Conservation (phyloP, 2,113 vertebrate species). For the Coreoperca whiteheadi region DNA sequence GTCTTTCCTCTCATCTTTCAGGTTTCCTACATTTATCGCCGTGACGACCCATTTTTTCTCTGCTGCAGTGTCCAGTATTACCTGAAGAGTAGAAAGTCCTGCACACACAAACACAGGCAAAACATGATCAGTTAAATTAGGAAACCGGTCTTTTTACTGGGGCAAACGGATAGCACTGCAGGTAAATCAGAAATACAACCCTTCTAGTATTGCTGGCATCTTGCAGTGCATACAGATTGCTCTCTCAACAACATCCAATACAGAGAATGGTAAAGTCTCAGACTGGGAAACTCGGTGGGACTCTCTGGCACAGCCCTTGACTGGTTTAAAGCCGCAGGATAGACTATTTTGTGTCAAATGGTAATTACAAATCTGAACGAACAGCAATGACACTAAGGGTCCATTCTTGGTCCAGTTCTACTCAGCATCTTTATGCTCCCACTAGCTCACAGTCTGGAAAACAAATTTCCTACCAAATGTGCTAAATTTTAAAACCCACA, state of each 20-base stretch:
- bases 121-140: background rate
- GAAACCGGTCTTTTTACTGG: background rate
- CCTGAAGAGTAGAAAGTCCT: slow-evolving; percentile 96
- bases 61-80: slow-evolving; percentile 95
- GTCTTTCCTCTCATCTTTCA: slow-evolving; percentile 97
- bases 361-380: background rate
- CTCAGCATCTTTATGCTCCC: background rate
- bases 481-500: background rate
- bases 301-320: background rate
- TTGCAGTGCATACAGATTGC: background rate
- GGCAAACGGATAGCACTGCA: background rate
- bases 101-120: slow-evolving; percentile 30
- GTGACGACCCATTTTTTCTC: slow-evolving; percentile 98
- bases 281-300: background rate
- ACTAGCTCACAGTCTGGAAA: background rate
- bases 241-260: background rate
- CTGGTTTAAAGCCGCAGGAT: background rate
- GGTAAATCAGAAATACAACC: background rate
- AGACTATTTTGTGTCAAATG: background rate
- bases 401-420: background rate
- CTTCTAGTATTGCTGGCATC: background rate
- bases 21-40: slow-evolving; percentile 97
- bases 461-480: background rate
- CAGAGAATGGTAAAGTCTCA: background rate
- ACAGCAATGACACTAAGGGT: background rate